These are phyloP conservation scores for Branchipolynoe longqiensis DNA, from an alignment of 2,888 invertebrate species.

Conservation along the genomic window DNA sequence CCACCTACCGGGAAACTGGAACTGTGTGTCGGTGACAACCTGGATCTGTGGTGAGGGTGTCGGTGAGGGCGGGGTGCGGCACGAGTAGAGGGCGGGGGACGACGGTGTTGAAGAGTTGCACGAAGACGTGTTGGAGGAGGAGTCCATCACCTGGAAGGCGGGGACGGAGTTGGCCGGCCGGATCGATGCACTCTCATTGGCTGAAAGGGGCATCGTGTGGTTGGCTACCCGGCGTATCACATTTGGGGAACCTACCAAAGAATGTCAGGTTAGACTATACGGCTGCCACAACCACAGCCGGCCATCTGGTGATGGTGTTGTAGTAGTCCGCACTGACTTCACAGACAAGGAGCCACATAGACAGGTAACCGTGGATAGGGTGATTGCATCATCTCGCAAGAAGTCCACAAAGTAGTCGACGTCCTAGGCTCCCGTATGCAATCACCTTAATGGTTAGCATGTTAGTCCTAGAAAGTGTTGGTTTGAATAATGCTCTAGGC, in stretches of 20 bases:
- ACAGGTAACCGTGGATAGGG: no score
- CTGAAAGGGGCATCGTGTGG: slow-evolving; percentile 66
- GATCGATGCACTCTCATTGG: slow-evolving; percentile 47
- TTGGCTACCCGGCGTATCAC: slow-evolving; percentile 69
- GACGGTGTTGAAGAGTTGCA: slow-evolving; percentile 98
- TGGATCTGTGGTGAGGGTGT: slow-evolving; percentile 62
- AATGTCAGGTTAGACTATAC: no score
- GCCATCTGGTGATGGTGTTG: no score
- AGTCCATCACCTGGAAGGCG: slow-evolving; percentile 71
- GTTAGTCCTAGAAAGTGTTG: no score
- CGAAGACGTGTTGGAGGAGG: slow-evolving; percentile 95
- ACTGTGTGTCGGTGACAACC: slow-evolving; percentile 63
- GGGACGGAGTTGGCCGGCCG: slow-evolving; percentile 63
- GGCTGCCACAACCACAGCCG: no score
- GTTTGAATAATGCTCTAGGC: no score
- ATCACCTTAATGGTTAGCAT: no score
- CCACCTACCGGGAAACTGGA: slow-evolving; percentile 67
- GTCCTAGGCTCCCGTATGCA: no score
- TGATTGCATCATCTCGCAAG: slow-evolving; percentile 67
- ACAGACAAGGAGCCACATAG: no score
- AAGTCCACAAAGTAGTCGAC: slow-evolving; percentile 87
- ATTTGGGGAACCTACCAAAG: slow-evolving; percentile 75
- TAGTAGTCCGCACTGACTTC: no score
- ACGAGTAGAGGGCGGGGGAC: slow-evolving; percentile 88
- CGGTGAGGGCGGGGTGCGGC: slow-evolving; percentile 83